A percentile compares a stretch with the other conserved stretches of the same genome.
These are phyloP conservation scores for Pangasius krempfi DNA, from an alignment of 2,797 vertebrate genomes.

Conservation along the genomic window DNA sequence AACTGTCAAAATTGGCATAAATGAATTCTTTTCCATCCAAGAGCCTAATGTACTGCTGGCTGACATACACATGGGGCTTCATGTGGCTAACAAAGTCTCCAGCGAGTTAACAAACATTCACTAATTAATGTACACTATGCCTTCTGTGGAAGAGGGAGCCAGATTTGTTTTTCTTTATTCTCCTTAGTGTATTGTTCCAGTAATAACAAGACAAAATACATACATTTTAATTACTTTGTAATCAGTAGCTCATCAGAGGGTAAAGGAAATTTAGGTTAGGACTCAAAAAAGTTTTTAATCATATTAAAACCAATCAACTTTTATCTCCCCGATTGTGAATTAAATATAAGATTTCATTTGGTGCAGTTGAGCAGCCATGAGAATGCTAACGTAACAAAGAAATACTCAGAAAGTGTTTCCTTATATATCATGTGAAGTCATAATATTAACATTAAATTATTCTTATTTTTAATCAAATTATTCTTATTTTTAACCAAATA, in stretches of 20 bases:
- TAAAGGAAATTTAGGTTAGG: neutral
- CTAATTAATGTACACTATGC: constrained; percentile 48
- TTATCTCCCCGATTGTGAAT: neutral
- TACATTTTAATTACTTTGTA: neutral
- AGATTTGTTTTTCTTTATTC: constrained; percentile 1
- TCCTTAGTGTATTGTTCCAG: constrained; percentile 11
- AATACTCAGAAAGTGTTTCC: neutral
- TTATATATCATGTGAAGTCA: neutral
- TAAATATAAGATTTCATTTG: neutral
- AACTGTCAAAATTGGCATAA: constrained; percentile 32
- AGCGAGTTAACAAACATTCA: constrained; percentile 40
- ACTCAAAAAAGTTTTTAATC: neutral
- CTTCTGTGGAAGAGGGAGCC: constrained; percentile 13
- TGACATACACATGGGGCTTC: constrained; percentile 45
- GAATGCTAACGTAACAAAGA: neutral
- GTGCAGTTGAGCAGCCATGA: neutral
- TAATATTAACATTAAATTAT: neutral
- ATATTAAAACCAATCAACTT: neutral
- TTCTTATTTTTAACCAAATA: neutral
- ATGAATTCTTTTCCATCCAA: constrained; percentile 55
- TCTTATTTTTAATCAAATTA: neutral
- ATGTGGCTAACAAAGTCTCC: constrained; percentile 34
- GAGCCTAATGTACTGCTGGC: constrained; percentile 44
- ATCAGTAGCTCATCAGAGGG: neutral
- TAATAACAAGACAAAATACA: neutral